Evolutionary conservation across 2,888 invertebrate species (phyloP), one percentile per base, ranked within the genome.

Genomic region (Nomada ferruginata): DNA sequence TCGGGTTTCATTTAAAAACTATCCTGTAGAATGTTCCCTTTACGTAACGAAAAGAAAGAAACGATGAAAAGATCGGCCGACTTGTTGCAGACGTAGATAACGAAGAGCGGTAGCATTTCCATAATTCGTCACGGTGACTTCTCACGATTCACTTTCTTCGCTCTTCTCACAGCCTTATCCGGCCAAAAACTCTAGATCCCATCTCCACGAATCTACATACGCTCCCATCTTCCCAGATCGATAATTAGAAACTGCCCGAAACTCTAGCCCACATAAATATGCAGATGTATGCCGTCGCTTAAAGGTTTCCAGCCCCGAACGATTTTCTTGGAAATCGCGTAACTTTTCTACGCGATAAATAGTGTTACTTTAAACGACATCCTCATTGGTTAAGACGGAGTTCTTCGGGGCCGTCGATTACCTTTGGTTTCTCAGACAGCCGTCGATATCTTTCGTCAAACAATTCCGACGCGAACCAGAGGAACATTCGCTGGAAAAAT

Each of bases 101-200:
- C 23, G 29, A 29, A 50, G 71, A 63, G 57, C 57, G 47, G 53
- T 66, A 66, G 65, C 61, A 80, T 72, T 59, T 68, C 63, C 72
- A 68, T 61, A 72, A 75, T 78, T 71, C 79, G 79, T 78, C 79
- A 72, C 71, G 79, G 61, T 65, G 53, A 47, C 66, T 78, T 80
- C 80, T 57, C 80, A 72, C 79, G 72, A 80, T 80, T 80, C 80
- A 68, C 79, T 80, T 78, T 80, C 80, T 66, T 66, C 59, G 79
- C 64, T 60, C 79, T 78, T 80, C 80, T 80, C 79, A 72, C 79
- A 72, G 55, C 61, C 80, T 63, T 72, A 26, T 57, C 47, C 57
- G n/a, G 44, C 29, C 52, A 44, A 68, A 61, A 66, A 61, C 47
- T 29, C 18, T 20, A 55, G 47, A 71, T 75, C 23, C 52, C 2